Conservation (phyloP, 2,797 vertebrate species). For the Gouania willdenowi region DNA sequence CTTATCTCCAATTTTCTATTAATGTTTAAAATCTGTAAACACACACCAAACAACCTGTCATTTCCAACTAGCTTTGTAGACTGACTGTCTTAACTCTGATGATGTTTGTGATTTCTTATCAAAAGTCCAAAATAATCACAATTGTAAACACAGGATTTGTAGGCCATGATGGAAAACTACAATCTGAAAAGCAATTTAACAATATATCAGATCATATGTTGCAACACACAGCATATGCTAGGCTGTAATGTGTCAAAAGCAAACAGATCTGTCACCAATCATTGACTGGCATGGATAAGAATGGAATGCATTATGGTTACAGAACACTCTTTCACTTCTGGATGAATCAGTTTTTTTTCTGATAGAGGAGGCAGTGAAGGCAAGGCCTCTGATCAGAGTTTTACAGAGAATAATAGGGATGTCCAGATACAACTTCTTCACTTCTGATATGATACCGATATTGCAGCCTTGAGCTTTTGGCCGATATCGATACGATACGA, state of each 20-base stretch:
- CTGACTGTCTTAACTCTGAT: no score
- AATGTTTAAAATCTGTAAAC: not conserved
- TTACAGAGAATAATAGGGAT: no score
- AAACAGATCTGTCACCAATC: conserved; percentile 53
- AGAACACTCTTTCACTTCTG: conserved; percentile 12
- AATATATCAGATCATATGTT: not conserved
- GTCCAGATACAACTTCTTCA: no score
- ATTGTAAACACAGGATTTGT: not conserved
- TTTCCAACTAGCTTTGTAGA: not conserved
- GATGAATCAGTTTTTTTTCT: not conserved
- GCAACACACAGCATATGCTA: conserved; percentile 12
- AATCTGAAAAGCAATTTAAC: no score
- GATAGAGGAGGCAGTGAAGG: no score
- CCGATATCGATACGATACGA: no score
- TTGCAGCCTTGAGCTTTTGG: no score
- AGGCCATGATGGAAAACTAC: no score
- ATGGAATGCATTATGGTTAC: conserved; percentile 47
- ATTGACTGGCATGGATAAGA: conserved; percentile 69
- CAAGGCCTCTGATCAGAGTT: no score
- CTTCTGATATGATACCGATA: no score
- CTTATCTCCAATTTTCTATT: conserved; percentile 8
- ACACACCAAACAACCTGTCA: not conserved
- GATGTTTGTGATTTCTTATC: not conserved
- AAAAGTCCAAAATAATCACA: not conserved
- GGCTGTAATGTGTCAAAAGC: conserved; percentile 33